Base-by-base conservation (phyloP, 2,888 invertebrate genomes). In the Drosophila paranaensis region DNA sequence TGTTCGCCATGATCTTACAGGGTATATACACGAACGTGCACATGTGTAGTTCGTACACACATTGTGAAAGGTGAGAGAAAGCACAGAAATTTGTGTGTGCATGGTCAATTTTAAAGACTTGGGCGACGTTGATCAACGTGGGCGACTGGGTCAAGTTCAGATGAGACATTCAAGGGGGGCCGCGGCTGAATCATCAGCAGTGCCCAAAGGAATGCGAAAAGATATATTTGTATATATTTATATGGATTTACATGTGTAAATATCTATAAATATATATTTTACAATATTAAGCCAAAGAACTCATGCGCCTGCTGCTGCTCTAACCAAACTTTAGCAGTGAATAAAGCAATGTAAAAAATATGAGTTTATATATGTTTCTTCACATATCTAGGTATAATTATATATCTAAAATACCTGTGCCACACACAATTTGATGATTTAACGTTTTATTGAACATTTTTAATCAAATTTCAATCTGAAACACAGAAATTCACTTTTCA, bases 121-220 rank as follows among this genome's bases (percentile, higher is more conserved):
- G 58, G 75, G 13, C 57, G 35, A 50, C 79, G 25, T 60, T 70
- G 79, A 69, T 72, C 51, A 69, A 81, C 70, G 88, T 72, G 81
- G 79, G 79, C 74, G 73, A 65, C 78, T 86, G 90, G 86, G 90
- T 86, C 86, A 86, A 86, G 86, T 90, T 88, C 86, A 73, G 68
- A 56, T 79, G 80, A 80, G 80, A 76, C 73, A 73, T 72, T 78
- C 45, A 55, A 50, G 30, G 25, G 13, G 64, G 27, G 25, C 50
- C n/a, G 25, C 51, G 39, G 60, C 63, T 88, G 83, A 83, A 54
- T 83, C 83, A 84, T 57, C 77, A 67, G 30, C 48, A 16, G n/a
- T 30, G 14, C 56, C 43, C 33, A 56, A 30, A 30, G 5, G 9
- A 53, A 37, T 27, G n/a, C 16, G n/a, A 33, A 20, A 14, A 33